These are phyloP conservation scores for Scaptomyza pallida DNA, from an alignment of 1,140 invertebrate species.

Conservation along the genomic window DNA sequence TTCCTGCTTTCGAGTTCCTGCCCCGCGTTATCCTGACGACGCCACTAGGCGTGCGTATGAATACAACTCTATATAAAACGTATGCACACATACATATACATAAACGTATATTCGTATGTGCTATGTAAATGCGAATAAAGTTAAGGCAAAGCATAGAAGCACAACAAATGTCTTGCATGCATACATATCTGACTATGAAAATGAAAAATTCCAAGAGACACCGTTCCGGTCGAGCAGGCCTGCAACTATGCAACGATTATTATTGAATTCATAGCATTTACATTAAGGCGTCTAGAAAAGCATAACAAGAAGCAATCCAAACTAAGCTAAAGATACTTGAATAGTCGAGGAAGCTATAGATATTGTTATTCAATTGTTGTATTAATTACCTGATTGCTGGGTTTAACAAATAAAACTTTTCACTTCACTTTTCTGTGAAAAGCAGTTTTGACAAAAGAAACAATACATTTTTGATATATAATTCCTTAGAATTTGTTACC, in stretches of 20 bases:
- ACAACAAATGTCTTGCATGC: slow-evolving; percentile 28
- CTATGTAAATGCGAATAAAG: slow-evolving; percentile 52
- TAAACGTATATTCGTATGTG: slow-evolving; percentile 22
- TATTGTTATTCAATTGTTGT: too few species aligned
- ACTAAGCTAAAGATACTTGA: neutral
- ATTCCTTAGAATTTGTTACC: too few species aligned
- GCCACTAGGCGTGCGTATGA: slow-evolving; percentile 67
- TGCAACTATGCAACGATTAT: slow-evolving; percentile 40
- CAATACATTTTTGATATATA: too few species aligned
- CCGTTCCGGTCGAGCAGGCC: slow-evolving; percentile 8
- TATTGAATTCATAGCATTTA: slow-evolving; percentile 38
- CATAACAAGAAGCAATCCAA: neutral
- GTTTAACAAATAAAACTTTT: too few species aligned
- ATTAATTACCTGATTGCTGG: too few species aligned
- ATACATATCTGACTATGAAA: slow-evolving; percentile 38
- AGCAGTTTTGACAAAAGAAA: too few species aligned
- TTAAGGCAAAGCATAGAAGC: slow-evolving; percentile 36
- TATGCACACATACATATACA: neutral
- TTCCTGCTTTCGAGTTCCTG: slow-evolving; percentile 38
- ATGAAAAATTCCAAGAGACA: slow-evolving; percentile 64
- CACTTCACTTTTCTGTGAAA: too few species aligned
- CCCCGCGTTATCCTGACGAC: slow-evolving; percentile 20
- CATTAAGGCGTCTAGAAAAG: neutral
- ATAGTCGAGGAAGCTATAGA: neutral
- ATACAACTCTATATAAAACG: slow-evolving; percentile 56